Base-by-base conservation (phyloP, 2,113 vertebrate genomes). In the Ageneiosus marmoratus region DNA sequence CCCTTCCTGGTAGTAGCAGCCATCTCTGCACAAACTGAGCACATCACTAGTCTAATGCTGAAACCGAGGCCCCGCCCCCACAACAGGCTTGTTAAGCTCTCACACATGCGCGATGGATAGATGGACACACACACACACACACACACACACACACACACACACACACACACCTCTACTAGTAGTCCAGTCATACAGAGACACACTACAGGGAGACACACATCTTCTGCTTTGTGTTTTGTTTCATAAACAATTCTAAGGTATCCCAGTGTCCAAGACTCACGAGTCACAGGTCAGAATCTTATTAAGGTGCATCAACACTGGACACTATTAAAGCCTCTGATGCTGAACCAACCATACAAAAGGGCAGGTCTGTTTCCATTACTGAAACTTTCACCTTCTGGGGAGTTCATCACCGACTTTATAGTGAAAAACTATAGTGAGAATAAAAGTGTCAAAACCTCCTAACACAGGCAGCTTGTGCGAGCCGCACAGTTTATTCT, bases 1-100 rank as follows among this genome's bases (percentile, higher is more conserved):
- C 90, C 89, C 79, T 84, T 87, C 58, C 86, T 82, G 72, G 79
- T 80, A 84, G 92, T 94, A 93, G 95, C 94, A 63, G 62, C 62
- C 27, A 80, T 73, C 62, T 70, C 46, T 53, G 58, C 76, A 83
- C 48, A 79, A 1, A 85, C 44, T 70, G 27, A 85, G 55, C 80
- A 67, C 78, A 60, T 7, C 37, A 15, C 81, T 20, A 80, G 56
- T 72, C 73, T 44, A 77, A 13, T 32, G 65, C 73, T 77, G 56
- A 67, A n/a, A 46, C 22, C 9, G 24, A 63, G 60, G 44, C 63
- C 51, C 75, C 67, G 8, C 63, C 63, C 73, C 20, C 72, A 58
- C 56, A 70, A 63, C 37, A 62, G 48, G 56, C 60, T 55, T 50
- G 74, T 51, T 84, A 82, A 81, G 83, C 79, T 22, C 58, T 41